Evolutionary conservation across 1,140 invertebrate genomes (phyloP).

Genomic region (Drosophila dunni): DNA sequence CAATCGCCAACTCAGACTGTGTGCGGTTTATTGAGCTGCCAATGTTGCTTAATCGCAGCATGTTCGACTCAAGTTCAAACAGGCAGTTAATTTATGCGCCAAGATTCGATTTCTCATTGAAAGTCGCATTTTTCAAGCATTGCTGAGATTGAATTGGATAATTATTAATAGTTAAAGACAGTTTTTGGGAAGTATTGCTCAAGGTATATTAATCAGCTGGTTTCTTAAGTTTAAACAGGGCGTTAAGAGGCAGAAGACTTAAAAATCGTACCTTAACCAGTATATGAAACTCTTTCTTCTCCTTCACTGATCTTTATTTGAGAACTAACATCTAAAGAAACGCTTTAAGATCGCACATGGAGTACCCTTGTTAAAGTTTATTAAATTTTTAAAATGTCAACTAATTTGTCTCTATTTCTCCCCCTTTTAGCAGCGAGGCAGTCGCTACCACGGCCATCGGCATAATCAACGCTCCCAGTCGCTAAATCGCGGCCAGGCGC

Average conservation of each 20-base stretch:
- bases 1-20: constrained; percentile 3
- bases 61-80: constrained; percentile 39
- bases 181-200: background rate
- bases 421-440: constrained; percentile 66
- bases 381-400: background rate
- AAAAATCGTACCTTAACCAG: too few relatives aligned
- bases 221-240: too few relatives aligned
- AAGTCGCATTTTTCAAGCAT: constrained; percentile 7
- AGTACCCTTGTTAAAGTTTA: too few relatives aligned
- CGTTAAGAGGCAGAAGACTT: too few relatives aligned
- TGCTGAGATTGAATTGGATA: background rate
- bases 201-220: too few relatives aligned
- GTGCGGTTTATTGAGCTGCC: background rate
- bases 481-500: constrained; percentile 88
- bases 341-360: too few relatives aligned
- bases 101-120: constrained; percentile 16
- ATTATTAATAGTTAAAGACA: background rate
- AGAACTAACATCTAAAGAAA: too few relatives aligned
- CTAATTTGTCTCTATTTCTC: background rate
- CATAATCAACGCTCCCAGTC: constrained; percentile 89
- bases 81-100: background rate
- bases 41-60: constrained; percentile 16
- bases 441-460: constrained; percentile 85
- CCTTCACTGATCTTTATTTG: too few relatives aligned
- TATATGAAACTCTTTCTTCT: too few relatives aligned